Conservation (phyloP, 2,113 vertebrate species). For the Aptenodytes forsteri region DNA sequence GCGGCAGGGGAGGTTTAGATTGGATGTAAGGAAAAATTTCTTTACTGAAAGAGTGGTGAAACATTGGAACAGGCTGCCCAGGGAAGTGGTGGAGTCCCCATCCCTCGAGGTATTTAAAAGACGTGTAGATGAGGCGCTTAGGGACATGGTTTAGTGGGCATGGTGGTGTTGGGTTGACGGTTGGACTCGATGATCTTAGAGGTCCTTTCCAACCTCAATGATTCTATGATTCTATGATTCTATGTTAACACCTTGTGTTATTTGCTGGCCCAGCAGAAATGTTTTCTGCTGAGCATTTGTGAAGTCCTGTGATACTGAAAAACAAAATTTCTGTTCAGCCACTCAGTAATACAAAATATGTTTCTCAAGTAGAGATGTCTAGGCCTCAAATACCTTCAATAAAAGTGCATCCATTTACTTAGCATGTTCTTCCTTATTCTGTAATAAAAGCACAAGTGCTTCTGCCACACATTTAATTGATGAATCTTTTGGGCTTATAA, state of each 20-base stretch:
- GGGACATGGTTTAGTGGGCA: too few species aligned
- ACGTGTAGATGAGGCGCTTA: too few species aligned
- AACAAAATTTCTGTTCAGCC: background rate
- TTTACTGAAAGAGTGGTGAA: too few species aligned
- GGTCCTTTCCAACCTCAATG: too few species aligned
- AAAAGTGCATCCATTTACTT: background rate
- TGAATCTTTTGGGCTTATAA: background rate
- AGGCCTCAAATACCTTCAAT: background rate
- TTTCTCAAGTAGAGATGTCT: background rate
- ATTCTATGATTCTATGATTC: too few species aligned
- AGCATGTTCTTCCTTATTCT: background rate
- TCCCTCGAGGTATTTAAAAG: too few species aligned
- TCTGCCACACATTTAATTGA: background rate
- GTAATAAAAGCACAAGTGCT: background rate
- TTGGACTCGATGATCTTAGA: too few species aligned
- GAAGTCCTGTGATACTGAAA: background rate
- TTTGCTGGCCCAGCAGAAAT: background rate
- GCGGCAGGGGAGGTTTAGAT: too few species aligned
- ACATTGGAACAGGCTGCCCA: too few species aligned
- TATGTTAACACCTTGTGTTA: background rate
- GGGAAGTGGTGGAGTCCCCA: too few species aligned
- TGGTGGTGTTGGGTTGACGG: too few species aligned
- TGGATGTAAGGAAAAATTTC: too few species aligned
- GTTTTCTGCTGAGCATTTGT: background rate
- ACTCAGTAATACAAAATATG: background rate